Evolutionary conservation across 2,113 vertebrate genomes (phyloP).

Genomic region (Tauraco erythrolophus): DNA sequence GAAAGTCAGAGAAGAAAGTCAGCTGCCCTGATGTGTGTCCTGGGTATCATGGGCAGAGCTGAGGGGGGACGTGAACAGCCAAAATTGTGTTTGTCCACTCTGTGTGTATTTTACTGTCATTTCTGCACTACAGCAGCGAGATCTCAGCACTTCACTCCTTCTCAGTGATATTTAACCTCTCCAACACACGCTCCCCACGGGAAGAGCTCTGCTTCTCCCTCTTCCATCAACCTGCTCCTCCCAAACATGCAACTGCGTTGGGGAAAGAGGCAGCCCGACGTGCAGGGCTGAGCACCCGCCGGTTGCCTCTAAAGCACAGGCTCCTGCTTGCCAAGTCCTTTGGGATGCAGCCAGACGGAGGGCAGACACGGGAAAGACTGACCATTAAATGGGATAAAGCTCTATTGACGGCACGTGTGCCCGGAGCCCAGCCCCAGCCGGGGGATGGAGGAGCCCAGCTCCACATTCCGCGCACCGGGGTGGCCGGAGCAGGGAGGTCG

Average conservation of each 20-base stretch:
- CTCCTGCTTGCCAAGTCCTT: not conserved
- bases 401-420: accelerated
- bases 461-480: accelerated
- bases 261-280: not conserved
- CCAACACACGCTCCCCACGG: not conserved
- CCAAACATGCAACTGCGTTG: accelerated
- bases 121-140: not conserved
- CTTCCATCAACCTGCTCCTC: not conserved
- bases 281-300: accelerated
- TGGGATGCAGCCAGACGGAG: not conserved
- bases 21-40: accelerated
- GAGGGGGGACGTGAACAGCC: accelerated
- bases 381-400: not conserved
- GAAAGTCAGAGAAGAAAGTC: not conserved
- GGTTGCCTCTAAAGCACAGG: not conserved
- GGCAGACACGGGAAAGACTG: not conserved
- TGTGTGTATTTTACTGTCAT: not conserved
- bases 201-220: not conserved
- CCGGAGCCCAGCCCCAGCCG: not conserved
- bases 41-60: not conserved
- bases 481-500: not conserved
- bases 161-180: not conserved
- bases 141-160: not conserved
- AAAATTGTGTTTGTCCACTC: not conserved
- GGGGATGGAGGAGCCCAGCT: not conserved